Evolutionary conservation across 2,113 vertebrate genomes (phyloP), one percentile per base, ranked within the genome.

Genomic region (Candoia aspera): DNA sequence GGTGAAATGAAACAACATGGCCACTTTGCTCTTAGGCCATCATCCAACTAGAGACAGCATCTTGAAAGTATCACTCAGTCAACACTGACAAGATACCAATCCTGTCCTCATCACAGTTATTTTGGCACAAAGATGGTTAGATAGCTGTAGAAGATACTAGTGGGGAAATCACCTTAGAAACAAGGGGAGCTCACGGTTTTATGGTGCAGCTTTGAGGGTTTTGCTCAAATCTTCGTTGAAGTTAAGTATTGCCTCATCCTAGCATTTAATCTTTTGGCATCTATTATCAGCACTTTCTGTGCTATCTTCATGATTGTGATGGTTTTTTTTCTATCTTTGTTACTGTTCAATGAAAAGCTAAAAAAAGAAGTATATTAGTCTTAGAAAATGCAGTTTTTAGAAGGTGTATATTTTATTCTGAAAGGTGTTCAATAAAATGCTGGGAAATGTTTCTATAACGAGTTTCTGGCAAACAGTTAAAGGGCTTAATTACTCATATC

Each of bases 231-330:
- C 46, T 49, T 49, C 46, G 5, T 49, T 49, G 46, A 49, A 49
- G 46, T 49, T 49, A 49, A 3, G 46, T 49, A 49, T 49, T 49
- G 46, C 46, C 46, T 49, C 46, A 49, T 5, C 46, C 46, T 49
- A 49, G 60, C 13, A 37, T 83, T 11, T 83, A 37, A 86, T 11
- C 83, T 92, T 93, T 93, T 94, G 91, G 90, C 0, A 1, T 58
- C 59, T 88, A 93, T 87, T 73, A 64, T 84, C 87, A 87, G 90
- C 91, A 94, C 64, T 94, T 95, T 93, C 73, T 93, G 85, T 89
- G 87, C 37, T 62, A 92, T 90, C 90, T 94, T 53, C 93, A 89
- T 29, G n/a, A 6, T 49, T 49, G 33, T 93, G 37, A 94, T 23
- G 29, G 46, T 49, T 37, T 23, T 26, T 88, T 91, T 8, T 5